Evolutionary conservation across 2,113 vertebrate genomes (phyloP).

Genomic region (Thryonomys swinderianus): DNA sequence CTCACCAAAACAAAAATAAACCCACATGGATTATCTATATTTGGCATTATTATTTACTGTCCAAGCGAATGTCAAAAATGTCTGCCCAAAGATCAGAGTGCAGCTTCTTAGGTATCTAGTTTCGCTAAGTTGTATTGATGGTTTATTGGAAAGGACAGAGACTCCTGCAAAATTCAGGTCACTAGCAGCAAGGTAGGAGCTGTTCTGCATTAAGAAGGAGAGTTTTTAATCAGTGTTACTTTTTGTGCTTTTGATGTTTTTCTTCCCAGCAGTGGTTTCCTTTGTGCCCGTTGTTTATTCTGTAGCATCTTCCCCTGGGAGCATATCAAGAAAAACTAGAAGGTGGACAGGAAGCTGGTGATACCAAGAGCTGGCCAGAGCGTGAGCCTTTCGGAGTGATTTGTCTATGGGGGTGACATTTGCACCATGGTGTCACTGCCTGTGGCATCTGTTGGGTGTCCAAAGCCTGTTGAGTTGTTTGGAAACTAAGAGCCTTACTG

Average conservation of each 20-base stretch:
- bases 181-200: background rate
- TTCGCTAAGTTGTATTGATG: background rate
- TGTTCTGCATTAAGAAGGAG: background rate
- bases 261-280: background rate
- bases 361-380: background rate
- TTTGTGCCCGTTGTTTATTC: background rate
- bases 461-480: background rate
- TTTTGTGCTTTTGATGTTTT: background rate
- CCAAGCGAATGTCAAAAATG: background rate
- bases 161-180: background rate
- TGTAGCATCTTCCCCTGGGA: background rate
- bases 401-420: background rate
- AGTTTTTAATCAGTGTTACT: background rate
- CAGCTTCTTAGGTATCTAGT: background rate
- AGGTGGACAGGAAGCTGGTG: background rate
- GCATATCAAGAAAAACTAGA: background rate
- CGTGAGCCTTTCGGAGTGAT: background rate
- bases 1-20: background rate
- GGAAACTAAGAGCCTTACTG: background rate
- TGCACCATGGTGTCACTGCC: background rate
- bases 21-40: background rate
- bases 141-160: background rate
- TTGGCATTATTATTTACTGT: background rate
- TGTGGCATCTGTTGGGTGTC: slow-evolving; percentile 1
- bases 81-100: background rate